Evolutionary conservation across 30 jellyfish, hydroid and myxozoan species (phyloP).

Genomic region (Turritopsis rubra): DNA sequence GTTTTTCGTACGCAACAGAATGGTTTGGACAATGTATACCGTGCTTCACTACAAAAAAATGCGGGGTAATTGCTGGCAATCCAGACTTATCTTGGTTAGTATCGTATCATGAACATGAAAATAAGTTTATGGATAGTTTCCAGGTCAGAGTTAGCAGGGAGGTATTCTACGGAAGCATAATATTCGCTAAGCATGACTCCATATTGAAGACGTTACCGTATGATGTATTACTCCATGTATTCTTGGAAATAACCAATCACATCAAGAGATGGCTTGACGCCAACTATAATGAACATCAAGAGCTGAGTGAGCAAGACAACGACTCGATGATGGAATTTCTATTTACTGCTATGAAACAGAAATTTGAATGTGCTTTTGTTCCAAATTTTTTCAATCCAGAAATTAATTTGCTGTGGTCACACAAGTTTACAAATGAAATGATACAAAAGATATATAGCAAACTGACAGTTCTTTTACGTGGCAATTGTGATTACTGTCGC

Average conservation of each 20-base stretch:
- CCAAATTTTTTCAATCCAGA: constrained; percentile 36
- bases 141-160: constrained; percentile 27
- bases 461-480: constrained; percentile 29
- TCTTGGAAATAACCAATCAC: constrained; percentile 25
- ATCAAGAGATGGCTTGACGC: constrained; percentile 26
- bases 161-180: neutral
- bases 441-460: neutral
- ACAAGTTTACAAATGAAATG: neutral
- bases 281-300: constrained; percentile 5
- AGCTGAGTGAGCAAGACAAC: constrained; percentile 6
- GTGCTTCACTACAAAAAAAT: neutral
- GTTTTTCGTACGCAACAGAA: constrained; percentile 24
- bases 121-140: neutral
- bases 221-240: constrained; percentile 18
- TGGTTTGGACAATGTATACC: constrained; percentile 28
- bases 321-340: constrained; percentile 15
- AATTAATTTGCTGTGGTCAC: constrained; percentile 12
- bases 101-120: constrained; percentile 29
- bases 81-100: constrained; percentile 22
- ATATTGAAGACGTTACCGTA: constrained; percentile 30
- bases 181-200: constrained; percentile 7
- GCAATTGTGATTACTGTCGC: constrained; percentile 35
- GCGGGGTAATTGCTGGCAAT: neutral
- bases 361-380: constrained; percentile 20
- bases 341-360: constrained; percentile 14